These are phyloP conservation scores for Hippocampus mohnikei DNA, from an alignment of 2,113 vertebrate genomes.

Conservation along the genomic window DNA sequence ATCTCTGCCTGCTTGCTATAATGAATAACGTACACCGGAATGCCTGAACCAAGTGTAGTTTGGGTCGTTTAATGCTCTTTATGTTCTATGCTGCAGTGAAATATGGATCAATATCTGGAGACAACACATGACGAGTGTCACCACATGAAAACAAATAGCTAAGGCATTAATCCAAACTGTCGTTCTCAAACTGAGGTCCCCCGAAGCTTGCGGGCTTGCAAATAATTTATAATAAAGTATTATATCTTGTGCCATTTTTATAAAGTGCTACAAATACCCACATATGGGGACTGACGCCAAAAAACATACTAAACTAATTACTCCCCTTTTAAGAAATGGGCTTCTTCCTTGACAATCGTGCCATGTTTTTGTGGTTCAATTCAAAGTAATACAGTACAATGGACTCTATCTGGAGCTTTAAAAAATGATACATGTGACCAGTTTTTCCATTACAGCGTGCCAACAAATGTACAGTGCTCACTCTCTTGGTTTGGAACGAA, in stretches of 20 bases:
- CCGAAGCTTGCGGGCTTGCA: background rate
- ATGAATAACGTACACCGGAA: slow-evolving; percentile 50
- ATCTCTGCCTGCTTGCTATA: slow-evolving; percentile 43
- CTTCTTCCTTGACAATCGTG: too few relatives aligned
- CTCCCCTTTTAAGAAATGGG: too few relatives aligned
- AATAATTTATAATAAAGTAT: background rate
- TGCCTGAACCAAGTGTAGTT: slow-evolving; percentile 54
- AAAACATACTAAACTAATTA: too few relatives aligned
- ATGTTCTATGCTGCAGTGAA: slow-evolving; percentile 50
- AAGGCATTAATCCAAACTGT: slow-evolving; percentile 48
- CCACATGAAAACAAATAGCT: slow-evolving; percentile 45
- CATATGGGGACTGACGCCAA: too few relatives aligned
- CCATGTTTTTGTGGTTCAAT: too few relatives aligned
- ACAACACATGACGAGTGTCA: slow-evolving; percentile 58
- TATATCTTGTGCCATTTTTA: background rate
- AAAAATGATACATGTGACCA: too few relatives aligned
- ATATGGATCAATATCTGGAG: slow-evolving; percentile 60
- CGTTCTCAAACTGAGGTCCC: background rate
- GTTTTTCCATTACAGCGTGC: too few relatives aligned
- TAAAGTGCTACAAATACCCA: background rate
- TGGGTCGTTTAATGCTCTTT: slow-evolving; percentile 37
- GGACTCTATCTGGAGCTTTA: too few relatives aligned
- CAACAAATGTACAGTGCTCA: too few relatives aligned
- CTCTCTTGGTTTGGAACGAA: too few relatives aligned
- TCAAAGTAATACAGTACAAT: too few relatives aligned